Base-by-base conservation (phyloP, 2,797 vertebrate genomes). In the Chiroxiphia lanceolata region DNA sequence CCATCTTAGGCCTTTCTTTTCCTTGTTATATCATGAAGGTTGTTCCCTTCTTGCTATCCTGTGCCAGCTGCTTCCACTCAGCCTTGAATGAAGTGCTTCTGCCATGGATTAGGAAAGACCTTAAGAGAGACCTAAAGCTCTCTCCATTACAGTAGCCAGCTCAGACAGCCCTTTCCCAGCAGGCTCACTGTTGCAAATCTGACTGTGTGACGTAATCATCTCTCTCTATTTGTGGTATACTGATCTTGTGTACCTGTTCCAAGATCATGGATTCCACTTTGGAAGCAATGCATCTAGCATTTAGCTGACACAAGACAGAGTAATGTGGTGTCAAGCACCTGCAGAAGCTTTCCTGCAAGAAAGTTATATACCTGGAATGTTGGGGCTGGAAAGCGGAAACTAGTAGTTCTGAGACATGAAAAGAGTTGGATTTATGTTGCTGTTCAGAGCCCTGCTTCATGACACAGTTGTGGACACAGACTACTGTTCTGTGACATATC, bases 181-280 rank as follows among this genome's bases (percentile, higher is more conserved):
- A 27, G 18, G 12, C 8, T 91, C 3, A 19, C 14, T 29, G 38
- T 25, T 64, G 7, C 29, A 75, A 83, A 71, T 48, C 19, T 13
- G 64, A 21, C 0, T 0, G 0, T 1, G n/a, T 83, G 56, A 74
- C 56, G 42, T 27, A 48, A 57, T 42, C 17, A 25, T 3, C 9
- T 67, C 29, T 67, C 31, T 68, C 33, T 12, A 8, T 38, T 5
- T 16, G 29, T 13, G 8, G 7, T 19, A 13, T 16, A 50, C 4
- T 34, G 63, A 82, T 23, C 82, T 34, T n/a, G 11, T 85, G 19
- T n/a, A 33, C 15, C 38, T 40, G 5, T 38, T 42, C 31, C 2
- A 9, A 57, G 16, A 48, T 20, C 53, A 50, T 0, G 2, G 36
- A 34, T 34, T 88, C 57, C 26, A 25, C 60, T 77, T 29, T 34